These are phyloP conservation scores for Lanius ludovicianus DNA, from an alignment of 2,113 vertebrate genomes.

Conservation along the genomic window DNA sequence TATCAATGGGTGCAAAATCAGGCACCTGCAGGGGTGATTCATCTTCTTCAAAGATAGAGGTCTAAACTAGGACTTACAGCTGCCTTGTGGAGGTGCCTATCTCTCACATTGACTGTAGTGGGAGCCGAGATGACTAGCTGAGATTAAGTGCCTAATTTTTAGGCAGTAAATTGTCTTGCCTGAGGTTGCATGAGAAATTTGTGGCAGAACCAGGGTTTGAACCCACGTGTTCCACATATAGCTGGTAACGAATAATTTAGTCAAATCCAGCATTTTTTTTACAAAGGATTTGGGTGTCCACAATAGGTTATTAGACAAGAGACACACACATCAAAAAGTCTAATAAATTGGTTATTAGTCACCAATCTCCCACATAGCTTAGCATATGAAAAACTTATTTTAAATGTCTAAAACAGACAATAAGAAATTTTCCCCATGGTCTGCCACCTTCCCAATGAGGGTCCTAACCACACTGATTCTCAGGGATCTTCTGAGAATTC, in stretches of 20 bases:
- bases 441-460: background rate
- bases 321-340: background rate
- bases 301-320: background rate
- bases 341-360: background rate
- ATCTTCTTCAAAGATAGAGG: slow-evolving; percentile 56
- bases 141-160: slow-evolving; percentile 64
- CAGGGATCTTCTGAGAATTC: background rate
- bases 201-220: slow-evolving; percentile 12
- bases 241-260: background rate
- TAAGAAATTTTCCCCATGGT: background rate
- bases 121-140: slow-evolving; percentile 66
- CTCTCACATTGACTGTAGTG: slow-evolving; percentile 31
- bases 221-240: background rate
- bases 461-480: background rate
- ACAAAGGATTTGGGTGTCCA: background rate
- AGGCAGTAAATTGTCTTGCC: slow-evolving; percentile 47
- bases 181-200: slow-evolving; percentile 9
- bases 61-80: background rate
- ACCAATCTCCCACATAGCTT: background rate
- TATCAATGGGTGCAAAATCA: background rate
- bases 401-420: background rate
- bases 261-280: background rate
- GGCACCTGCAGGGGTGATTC: slow-evolving; percentile 59
- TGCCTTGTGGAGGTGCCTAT: slow-evolving; percentile 48
- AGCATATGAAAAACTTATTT: background rate